Evolutionary conservation across 2,888 invertebrate genomes (phyloP).

Genomic region (Adela reaumurella): DNA sequence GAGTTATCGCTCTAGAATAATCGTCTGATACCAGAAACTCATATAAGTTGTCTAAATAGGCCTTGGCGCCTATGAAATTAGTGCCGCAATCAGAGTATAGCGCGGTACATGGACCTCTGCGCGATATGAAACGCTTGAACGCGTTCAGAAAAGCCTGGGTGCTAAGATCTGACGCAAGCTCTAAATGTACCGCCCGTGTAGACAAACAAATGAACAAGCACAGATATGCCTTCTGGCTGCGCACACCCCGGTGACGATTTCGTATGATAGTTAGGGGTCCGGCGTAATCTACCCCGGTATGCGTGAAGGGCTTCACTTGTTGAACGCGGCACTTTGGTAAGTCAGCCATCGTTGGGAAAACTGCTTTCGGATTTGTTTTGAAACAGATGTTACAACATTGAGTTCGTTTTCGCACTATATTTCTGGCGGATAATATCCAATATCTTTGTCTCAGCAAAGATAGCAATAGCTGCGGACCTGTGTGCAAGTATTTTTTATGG

Average conservation of each 20-base stretch:
- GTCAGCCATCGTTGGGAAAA: no score
- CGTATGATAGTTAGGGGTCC: background rate
- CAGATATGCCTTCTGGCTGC: background rate
- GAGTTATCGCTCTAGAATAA: background rate
- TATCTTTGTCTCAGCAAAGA: conserved; percentile 2
- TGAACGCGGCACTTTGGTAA: no score
- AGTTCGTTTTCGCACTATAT: no score
- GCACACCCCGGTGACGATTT: background rate
- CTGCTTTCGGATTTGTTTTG: no score
- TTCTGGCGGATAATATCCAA: background rate
- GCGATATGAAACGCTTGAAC: background rate
- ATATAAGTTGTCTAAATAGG: background rate
- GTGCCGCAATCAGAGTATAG: background rate
- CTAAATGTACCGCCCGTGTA: no score
- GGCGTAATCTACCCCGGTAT: background rate
- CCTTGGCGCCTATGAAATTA: background rate
- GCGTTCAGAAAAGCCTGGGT: background rate
- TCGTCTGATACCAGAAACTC: background rate
- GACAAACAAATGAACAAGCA: background rate
- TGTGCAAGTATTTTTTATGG: background rate
- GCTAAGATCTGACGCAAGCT: no score
- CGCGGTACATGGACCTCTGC: background rate
- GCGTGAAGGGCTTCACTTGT: background rate
- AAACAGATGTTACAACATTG: no score
- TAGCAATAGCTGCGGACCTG: background rate